A percentile compares a stretch with the other conserved stretches of the same genome.
These are phyloP conservation scores for Kradibia gibbosae DNA, from an alignment of 1,140 invertebrate genomes.

Conservation along the genomic window DNA sequence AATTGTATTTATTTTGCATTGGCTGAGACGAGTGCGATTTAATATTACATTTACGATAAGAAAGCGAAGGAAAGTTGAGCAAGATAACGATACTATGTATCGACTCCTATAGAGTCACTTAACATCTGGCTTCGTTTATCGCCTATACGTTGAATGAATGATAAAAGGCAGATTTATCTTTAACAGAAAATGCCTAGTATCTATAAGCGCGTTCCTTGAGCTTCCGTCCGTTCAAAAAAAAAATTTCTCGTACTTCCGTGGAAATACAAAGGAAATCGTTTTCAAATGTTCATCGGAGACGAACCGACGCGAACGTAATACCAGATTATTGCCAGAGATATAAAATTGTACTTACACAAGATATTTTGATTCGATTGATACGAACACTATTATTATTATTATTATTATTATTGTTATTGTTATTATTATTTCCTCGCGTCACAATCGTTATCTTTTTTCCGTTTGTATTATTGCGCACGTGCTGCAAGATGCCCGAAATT, in stretches of 20 bases:
- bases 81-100: background rate
- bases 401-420: no score
- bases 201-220: background rate
- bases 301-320: no score
- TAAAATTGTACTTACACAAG: no score
- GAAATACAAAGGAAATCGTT: background rate
- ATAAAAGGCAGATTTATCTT: slow-evolving; percentile 20
- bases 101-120: background rate
- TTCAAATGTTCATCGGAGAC: background rate
- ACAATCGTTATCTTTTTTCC: no score
- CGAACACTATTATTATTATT: no score
- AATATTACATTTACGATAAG: background rate
- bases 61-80: background rate
- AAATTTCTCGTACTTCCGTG: background rate
- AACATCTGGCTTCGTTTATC: slow-evolving; percentile 9
- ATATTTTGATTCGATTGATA: no score
- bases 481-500: no score
- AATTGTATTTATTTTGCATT: background rate
- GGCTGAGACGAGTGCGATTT: background rate
- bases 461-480: no score
- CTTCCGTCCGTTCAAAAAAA: background rate
- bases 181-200: background rate
- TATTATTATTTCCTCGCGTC: no score
- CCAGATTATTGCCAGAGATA: no score
- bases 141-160: background rate